Conservation (phyloP, 2,113 vertebrate species). For the Cavia porcellus region DNA sequence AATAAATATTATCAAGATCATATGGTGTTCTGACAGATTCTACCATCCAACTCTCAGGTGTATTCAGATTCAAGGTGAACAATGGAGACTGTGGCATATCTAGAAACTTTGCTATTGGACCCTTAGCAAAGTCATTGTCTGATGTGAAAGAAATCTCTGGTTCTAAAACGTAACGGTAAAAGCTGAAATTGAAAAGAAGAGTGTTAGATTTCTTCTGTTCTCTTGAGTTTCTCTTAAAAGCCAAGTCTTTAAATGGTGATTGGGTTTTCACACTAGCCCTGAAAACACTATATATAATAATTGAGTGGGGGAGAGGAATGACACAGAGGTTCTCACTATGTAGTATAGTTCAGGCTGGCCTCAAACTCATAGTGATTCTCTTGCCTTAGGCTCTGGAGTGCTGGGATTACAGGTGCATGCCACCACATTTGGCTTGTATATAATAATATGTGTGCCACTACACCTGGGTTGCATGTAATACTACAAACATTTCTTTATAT, state of each 20-base stretch:
- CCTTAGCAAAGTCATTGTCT: constrained; percentile 92
- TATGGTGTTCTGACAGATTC: constrained; percentile 97
- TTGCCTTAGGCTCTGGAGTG: not conserved
- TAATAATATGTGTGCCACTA: not conserved
- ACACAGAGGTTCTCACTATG: not conserved
- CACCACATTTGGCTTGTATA: not conserved
- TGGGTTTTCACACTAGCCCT: not conserved
- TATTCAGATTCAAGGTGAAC: constrained; percentile 97
- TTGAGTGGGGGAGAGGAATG: too few species aligned
- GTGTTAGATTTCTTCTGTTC: not conserved
- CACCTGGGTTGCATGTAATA: not conserved
- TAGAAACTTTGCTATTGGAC: constrained; percentile 96
- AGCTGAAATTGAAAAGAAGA: constrained; percentile 88
- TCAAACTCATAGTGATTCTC: not conserved
- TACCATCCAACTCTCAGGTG: constrained; percentile 99
- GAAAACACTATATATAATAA: not conserved
- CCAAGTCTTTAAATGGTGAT: not conserved
- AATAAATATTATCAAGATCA: constrained; percentile 98
- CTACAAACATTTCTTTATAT: not conserved
- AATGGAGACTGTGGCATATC: constrained; percentile 98
- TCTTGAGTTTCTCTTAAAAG: constrained; percentile 12
- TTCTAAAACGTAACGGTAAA: constrained; percentile 97
- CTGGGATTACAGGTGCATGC: not conserved
- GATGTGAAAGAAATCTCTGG: constrained; percentile 94
- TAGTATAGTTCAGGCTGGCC: not conserved